Conservation (phyloP, 2,113 vertebrate species). For the Tragelaphus scriptus region DNA sequence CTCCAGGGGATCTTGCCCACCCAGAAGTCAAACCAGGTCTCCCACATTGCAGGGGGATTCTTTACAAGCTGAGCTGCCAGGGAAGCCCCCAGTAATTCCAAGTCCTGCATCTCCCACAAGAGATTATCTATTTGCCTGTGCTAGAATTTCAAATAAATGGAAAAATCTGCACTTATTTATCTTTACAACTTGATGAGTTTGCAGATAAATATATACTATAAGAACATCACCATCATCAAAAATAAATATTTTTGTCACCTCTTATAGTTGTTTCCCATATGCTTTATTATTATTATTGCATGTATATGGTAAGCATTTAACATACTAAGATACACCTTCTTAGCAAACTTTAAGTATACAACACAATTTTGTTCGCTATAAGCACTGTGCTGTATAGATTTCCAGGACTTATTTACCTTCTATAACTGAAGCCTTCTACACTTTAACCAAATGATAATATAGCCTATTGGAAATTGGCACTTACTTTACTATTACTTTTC, state of each 20-base stretch:
- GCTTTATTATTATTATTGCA: neutral
- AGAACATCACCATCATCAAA: neutral
- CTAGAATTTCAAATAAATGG: neutral
- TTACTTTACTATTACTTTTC: neutral
- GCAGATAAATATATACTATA: neutral
- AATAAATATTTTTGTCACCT: neutral
- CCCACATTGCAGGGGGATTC: neutral
- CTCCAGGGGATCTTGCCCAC: neutral
- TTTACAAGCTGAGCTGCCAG: neutral
- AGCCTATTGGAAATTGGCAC: neutral
- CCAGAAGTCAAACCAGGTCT: neutral
- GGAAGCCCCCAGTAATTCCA: neutral
- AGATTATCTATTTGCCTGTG: neutral
- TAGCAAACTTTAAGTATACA: neutral
- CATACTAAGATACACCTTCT: neutral
- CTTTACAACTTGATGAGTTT: neutral
- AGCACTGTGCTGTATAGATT: neutral
- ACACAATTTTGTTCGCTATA: neutral
- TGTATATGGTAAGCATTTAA: neutral
- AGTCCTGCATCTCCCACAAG: neutral
- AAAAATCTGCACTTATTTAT: neutral
- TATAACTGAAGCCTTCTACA: neutral
- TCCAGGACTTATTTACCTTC: neutral
- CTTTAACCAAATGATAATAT: neutral
- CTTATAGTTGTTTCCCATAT: neutral